Evolutionary conservation across 2,797 vertebrate species (phyloP).

Genomic region (Paramormyrops hopkinsi): DNA sequence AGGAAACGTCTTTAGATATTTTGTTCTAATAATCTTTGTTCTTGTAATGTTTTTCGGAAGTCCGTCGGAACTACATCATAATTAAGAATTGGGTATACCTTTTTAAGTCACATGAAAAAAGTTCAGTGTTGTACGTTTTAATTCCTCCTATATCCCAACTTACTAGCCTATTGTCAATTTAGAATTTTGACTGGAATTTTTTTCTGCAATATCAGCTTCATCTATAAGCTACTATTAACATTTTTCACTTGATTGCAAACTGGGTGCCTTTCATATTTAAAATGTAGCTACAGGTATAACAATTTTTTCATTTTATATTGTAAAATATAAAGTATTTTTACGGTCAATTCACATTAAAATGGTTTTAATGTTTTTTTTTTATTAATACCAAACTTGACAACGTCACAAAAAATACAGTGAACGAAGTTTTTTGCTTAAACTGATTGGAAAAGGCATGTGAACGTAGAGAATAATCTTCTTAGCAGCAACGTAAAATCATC

Average conservation of each 20-base stretch:
- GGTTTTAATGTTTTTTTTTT: neutral
- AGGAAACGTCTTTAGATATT: neutral
- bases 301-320: neutral
- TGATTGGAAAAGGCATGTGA: neutral
- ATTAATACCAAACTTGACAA: neutral
- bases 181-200: neutral
- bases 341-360: neutral
- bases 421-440: neutral
- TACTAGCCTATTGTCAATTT: neutral
- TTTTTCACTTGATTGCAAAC: neutral
- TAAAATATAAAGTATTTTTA: neutral
- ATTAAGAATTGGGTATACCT: neutral
- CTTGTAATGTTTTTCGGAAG: neutral
- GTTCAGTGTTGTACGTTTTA: neutral
- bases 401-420: neutral
- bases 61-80: neutral
- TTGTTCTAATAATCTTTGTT: neutral
- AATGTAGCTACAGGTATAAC: neutral
- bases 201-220: neutral
- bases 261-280: neutral
- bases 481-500: neutral
- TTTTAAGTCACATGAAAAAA: neutral
- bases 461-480: neutral
- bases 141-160: neutral
- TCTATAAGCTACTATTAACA: neutral